Base-by-base conservation (phyloP, 2,113 vertebrate species). In the Ameiurus melas region DNA sequence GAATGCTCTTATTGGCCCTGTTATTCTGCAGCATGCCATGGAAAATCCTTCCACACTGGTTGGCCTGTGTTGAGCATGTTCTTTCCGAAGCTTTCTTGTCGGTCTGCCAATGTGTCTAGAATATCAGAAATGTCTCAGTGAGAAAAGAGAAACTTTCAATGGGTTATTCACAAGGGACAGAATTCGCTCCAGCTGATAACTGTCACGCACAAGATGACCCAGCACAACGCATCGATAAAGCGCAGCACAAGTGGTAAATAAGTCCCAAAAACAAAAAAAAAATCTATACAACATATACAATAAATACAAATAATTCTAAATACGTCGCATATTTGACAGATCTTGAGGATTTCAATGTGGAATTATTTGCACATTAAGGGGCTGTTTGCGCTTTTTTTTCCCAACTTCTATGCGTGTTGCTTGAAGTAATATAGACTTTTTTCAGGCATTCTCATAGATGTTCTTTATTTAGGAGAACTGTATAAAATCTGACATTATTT, bases 1-100 rank as follows among this genome's bases (percentile, higher is more conserved):
- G 97, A 98, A 99, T 97, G 96, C 97, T 98, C 97, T 98, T 97
- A 97, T 97, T 97, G 97, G 96, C 96, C 96, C 96, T 96, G 96
- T 97, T 96, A 96, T 92, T 93, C 89, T 90, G 89, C 91, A 93
- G 93, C 93, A 95, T 95, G 94, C 94, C 83, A 92, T 93, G 86
- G 85, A 93, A 91, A 90, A 93, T 92, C 87, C 88, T 90, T 87
- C 58, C 82, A 47, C 47, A 85, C 84, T 89, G 89, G 85, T 73
- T 78, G 79, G 77, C 68, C 70, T 85, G 75, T 90, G 58, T 88
- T 88, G 75, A 77, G 81, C 87, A 89, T 90, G 90, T 84, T 39
- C 82, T 85, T 86, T 83, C 86, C 85, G 70, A 86, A 73, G 39
- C 19, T 73, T 36, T 70, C 6, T 55, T 83, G 36, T 53, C 60